Percentiles rank a stretch among this genome's conserved stretches.
phyloP scores from a whole-genome alignment of 2,888 invertebrate genomes.

The Hirtodrosophila alboralis region DNA sequence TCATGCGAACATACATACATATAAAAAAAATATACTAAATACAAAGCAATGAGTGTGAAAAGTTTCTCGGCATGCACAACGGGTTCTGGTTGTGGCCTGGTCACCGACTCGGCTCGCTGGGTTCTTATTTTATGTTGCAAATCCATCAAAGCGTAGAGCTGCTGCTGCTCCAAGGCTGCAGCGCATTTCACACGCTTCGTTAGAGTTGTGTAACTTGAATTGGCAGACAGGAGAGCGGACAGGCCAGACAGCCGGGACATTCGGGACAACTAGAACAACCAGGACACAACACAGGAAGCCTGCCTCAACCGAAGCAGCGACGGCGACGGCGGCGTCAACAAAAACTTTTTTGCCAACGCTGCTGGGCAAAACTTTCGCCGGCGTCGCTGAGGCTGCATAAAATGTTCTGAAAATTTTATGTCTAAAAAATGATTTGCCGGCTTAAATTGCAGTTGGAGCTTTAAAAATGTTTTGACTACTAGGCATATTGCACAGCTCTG shows the following conservation, averaged over 20 bases:
- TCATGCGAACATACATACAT: constrained; percentile 9
- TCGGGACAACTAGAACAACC: constrained; percentile 25
- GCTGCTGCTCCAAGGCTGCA: constrained; percentile 61
- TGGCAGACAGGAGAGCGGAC: constrained; percentile 55
- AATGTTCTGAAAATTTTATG: constrained; percentile 68
- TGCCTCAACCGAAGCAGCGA: constrained; percentile 29
- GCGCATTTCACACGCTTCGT: constrained; percentile 77
- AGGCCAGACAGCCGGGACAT: neutral
- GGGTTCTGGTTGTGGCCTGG: constrained; percentile 32
- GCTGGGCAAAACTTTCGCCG: constrained; percentile 65
- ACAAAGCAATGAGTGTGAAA: constrained; percentile 27
- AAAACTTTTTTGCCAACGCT: constrained; percentile 67
- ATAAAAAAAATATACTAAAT: constrained; percentile 16
- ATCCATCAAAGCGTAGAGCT: constrained; percentile 68
- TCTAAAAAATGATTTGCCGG: constrained; percentile 66
- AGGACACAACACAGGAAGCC: constrained; percentile 40
- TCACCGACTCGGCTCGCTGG: constrained; percentile 39
- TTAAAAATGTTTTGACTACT: constrained; percentile 57
- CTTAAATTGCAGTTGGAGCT: constrained; percentile 56
- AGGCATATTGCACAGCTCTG: constrained; percentile 31
- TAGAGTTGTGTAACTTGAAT: constrained; percentile 76
- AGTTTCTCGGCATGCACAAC: constrained; percentile 7
- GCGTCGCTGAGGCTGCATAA: constrained; percentile 72
- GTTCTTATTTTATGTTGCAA: constrained; percentile 49
- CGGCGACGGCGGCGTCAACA: constrained; percentile 16